Evolutionary conservation across 2,888 invertebrate genomes (phyloP), one percentile per base, ranked within the genome.

Genomic region (Zygaena filipendulae): DNA sequence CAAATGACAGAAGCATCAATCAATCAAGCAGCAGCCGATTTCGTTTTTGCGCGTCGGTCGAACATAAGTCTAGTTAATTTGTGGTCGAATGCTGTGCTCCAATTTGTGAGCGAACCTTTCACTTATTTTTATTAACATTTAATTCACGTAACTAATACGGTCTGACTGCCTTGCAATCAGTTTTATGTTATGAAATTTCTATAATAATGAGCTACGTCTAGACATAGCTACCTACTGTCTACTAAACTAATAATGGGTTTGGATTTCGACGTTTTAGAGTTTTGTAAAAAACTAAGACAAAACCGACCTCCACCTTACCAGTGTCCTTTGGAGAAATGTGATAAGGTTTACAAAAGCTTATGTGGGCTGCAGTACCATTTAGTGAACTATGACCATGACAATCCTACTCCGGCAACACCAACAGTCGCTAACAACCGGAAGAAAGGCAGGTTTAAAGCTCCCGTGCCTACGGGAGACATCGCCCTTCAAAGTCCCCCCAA

Each of bases 321-420:
- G 48, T 95, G 95, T 54, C 95, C 95, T 5, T 82, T 92, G 28
- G 87, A 87, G 46, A 88, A 90, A 51, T 95, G 95, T 71, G 90
- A 88, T 42, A 89, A 90, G 59, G 87, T 88, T 11, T 95, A 94
- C 66, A 92, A 92, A 69, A 92, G 92, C 37, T 86, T 91, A 39
- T 88, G 88, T 39, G 94, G 94, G 1, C 82, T 95, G 43, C 92
- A 92, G 54, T 92, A 91, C 59, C 94, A 95, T 59, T 69, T 94
- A 45, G 88, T 88, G 40, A 90, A 91, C 59, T 91, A 87, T 63
- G 92, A 94, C 60, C 92, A 94, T 59, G 89, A 90, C 49, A 89
- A 89, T 55, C 87, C 88, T 8, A 84, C 85, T 33, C 85, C 87
- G 25, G 67, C 82, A 24, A 84, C 86, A 32, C 85, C 86, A 19